Conservation (phyloP, 53 echinoderm and acorn worm genomes). For the Actinopyga echinites region DNA sequence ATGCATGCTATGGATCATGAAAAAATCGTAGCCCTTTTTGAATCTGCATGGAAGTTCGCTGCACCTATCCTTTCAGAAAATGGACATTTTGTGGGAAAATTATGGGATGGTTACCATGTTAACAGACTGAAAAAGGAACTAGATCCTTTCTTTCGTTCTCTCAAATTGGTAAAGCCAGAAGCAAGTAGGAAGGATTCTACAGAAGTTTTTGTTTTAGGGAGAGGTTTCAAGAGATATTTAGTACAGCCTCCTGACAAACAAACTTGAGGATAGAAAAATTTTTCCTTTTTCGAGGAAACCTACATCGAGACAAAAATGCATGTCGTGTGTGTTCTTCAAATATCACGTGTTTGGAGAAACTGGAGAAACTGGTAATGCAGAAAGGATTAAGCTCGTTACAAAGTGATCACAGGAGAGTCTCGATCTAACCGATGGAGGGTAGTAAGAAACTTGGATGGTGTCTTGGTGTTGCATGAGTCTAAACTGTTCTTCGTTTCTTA, state of each 20-base stretch:
- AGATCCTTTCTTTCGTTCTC: slow-evolving; percentile 44
- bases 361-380: too few species aligned
- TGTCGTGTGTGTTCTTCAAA: too few species aligned
- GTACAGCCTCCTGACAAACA: slow-evolving; percentile 19
- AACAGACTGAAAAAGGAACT: slow-evolving; percentile 62
- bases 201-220: slow-evolving; percentile 73
- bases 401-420: too few species aligned
- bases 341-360: too few species aligned
- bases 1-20: slow-evolving; percentile 82
- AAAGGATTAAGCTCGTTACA: too few species aligned
- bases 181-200: slow-evolving; percentile 88
- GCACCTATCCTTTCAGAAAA: slow-evolving; percentile 54
- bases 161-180: slow-evolving; percentile 74
- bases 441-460: too few species aligned
- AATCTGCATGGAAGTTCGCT: slow-evolving; percentile 59
- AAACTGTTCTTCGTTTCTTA: too few species aligned
- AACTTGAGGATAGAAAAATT: background rate
- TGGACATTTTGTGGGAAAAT: slow-evolving; percentile 77
- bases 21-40: slow-evolving; percentile 59
- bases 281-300: too few species aligned
- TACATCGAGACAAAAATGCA: too few species aligned
- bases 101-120: slow-evolving; percentile 78
- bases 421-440: too few species aligned
- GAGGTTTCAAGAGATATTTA: slow-evolving; percentile 73
- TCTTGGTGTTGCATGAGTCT: too few species aligned